A percentile compares a stretch with the other conserved stretches of the same genome.
These are phyloP conservation scores for Bergia sp. DNA, from an alignment of 92 coral and sea anemone genomes.

Conservation along the genomic window DNA sequence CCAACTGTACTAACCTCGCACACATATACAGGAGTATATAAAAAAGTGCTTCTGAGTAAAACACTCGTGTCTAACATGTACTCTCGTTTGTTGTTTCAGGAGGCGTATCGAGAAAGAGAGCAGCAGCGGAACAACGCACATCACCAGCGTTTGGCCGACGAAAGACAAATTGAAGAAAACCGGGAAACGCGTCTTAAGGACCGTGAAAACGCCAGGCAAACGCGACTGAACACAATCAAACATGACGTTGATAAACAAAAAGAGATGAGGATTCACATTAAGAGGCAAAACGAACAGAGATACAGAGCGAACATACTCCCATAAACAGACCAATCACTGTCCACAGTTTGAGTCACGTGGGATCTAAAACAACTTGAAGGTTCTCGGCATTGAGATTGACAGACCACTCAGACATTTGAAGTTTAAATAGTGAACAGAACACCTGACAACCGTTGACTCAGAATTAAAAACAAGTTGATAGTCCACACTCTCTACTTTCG, in stretches of 20 bases:
- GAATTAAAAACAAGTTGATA: too few species aligned
- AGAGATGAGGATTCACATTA: slow-evolving; percentile 77
- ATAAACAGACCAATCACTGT: neutral
- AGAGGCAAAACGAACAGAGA: slow-evolving; percentile 74
- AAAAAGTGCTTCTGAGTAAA: too few species aligned
- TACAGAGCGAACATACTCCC: slow-evolving; percentile 84
- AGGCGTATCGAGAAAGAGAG: slow-evolving; percentile 74
- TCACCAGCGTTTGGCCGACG: slow-evolving; percentile 74
- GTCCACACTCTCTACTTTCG: too few species aligned
- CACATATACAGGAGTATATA: too few species aligned
- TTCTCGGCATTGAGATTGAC: neutral
- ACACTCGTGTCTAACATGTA: neutral
- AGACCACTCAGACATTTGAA: too few species aligned
- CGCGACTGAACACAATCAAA: slow-evolving; percentile 65
- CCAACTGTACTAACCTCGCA: too few species aligned
- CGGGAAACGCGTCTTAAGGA: slow-evolving; percentile 65
- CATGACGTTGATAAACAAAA: slow-evolving; percentile 71
- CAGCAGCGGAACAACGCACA: slow-evolving; percentile 69
- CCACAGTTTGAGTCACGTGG: neutral
- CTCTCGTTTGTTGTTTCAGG: slow-evolving; percentile 50
- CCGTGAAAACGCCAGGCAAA: slow-evolving; percentile 63
- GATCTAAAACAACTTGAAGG: too few species aligned
- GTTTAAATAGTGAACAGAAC: neutral
- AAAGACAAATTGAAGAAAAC: slow-evolving; percentile 61
- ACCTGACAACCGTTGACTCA: too few species aligned